Evolutionary conservation across 2,113 vertebrate species (phyloP).

Genomic region (Lophura nycthemera): DNA sequence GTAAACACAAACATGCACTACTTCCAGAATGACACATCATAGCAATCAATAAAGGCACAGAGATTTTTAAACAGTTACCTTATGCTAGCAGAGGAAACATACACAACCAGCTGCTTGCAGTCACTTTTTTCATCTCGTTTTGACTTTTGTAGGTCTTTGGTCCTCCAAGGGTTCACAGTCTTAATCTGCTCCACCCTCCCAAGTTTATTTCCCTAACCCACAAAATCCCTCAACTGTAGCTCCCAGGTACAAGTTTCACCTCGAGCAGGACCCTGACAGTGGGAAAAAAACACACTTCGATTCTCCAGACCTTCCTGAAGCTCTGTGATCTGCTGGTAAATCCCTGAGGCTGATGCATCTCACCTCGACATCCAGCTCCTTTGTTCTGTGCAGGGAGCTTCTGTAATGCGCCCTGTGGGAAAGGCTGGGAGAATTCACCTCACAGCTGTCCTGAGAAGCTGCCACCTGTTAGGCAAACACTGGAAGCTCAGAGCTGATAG

Average conservation of each 20-base stretch:
- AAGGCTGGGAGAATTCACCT: background rate
- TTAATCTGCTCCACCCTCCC: background rate
- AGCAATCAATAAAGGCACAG: background rate
- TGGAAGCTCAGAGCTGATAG: background rate
- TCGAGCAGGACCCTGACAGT: background rate
- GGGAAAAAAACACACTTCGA: background rate
- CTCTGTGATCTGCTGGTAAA: conserved; percentile 22
- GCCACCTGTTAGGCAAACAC: background rate
- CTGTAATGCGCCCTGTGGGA: background rate
- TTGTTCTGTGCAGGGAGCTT: conserved; percentile 23
- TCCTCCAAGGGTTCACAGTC: background rate
- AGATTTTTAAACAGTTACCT: background rate
- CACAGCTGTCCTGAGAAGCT: background rate
- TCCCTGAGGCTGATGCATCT: background rate
- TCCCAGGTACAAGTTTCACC: conserved; percentile 9
- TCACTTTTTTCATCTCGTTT: background rate
- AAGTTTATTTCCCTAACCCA: background rate
- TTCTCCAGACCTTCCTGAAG: background rate
- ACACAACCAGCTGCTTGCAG: background rate
- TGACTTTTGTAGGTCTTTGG: background rate
- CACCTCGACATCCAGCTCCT: conserved; percentile 25
- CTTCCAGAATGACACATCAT: background rate
- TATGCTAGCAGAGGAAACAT: background rate
- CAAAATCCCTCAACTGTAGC: background rate
- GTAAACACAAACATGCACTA: background rate